A percentile compares a stretch with the other conserved stretches of the same genome.
These are phyloP conservation scores for Odocoileus virginianus DNA, from an alignment of 2,113 vertebrate species.

Conservation along the genomic window DNA sequence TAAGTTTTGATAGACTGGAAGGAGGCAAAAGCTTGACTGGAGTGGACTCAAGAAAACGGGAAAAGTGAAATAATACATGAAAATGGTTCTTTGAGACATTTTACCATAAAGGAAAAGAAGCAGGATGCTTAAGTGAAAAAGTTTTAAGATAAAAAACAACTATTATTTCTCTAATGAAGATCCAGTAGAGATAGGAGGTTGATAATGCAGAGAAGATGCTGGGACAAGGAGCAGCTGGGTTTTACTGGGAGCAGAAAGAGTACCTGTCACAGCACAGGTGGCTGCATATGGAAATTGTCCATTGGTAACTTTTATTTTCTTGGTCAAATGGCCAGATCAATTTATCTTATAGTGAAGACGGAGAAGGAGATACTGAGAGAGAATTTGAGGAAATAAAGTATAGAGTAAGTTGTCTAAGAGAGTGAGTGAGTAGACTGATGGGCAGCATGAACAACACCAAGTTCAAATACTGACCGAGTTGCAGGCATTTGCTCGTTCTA, in stretches of 20 bases:
- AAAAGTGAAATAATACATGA: neutral
- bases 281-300: neutral
- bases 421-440: neutral
- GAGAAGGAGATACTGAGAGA: neutral
- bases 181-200: neutral
- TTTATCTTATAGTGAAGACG: neutral
- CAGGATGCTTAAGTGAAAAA: neutral
- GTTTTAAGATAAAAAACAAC: neutral
- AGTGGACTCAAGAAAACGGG: neutral
- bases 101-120: neutral
- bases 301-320: neutral
- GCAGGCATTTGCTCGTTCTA: constrained; percentile 86
- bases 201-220: neutral
- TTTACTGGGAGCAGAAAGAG: neutral
- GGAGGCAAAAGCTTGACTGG: neutral
- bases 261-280: neutral
- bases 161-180: neutral
- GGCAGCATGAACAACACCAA: neutral
- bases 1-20: neutral
- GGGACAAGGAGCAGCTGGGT: neutral
- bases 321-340: neutral
- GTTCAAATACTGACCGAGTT: constrained; percentile 81
- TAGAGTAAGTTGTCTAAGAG: neutral
- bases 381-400: neutral
- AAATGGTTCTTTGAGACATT: neutral